phyloP scores from a whole-genome alignment of 2,797 vertebrate genomes.

The Brachyrhaphis roseni region DNA sequence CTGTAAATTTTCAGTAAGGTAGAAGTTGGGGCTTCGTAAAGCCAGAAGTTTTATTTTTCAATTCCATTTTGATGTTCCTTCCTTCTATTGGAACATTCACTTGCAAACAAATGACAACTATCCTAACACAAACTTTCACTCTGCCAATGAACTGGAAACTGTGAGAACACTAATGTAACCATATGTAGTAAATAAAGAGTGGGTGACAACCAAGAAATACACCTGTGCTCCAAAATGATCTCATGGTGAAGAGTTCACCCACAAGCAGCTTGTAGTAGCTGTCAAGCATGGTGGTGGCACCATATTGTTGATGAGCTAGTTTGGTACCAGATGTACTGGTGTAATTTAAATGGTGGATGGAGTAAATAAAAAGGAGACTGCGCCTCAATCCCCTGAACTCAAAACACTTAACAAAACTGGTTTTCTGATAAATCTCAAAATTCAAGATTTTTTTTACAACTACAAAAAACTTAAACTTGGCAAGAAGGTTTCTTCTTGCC shows the following conservation, averaged over 20 bases:
- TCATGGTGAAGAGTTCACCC: not conserved
- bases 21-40: not conserved
- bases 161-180: not conserved
- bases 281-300: not conserved
- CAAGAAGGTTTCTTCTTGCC: too few relatives aligned
- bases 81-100: not conserved
- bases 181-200: not conserved
- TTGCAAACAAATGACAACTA: not conserved
- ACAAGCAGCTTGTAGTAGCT: not conserved
- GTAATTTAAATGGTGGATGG: not conserved
- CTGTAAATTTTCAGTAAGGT: not conserved
- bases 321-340: not conserved
- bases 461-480: too few relatives aligned
- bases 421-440: not conserved
- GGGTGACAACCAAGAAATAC: not conserved
- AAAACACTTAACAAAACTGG: not conserved
- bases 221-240: not conserved
- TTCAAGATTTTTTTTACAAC: not conserved
- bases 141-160: not conserved
- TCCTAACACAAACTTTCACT: not conserved
- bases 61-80: not conserved
- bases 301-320: not conserved
- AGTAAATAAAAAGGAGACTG: not conserved
- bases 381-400: not conserved
- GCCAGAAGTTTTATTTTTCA: not conserved